Evolutionary conservation across 2,888 invertebrate genomes (phyloP).

Genomic region (Clistopyga incitator): DNA sequence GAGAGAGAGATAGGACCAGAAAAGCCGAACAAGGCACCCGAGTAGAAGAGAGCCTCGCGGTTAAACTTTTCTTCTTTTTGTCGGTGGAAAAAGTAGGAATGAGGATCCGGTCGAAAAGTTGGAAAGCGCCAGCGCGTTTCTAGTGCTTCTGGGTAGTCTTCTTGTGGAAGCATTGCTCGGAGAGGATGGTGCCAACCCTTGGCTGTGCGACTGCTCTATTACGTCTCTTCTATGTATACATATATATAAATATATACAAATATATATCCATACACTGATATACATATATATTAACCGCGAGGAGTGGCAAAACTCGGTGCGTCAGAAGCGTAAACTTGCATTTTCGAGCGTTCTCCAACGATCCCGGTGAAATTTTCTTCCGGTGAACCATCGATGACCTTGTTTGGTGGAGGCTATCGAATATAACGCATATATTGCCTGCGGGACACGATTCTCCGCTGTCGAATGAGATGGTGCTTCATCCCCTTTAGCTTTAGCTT

Average conservation of each 20-base stretch:
- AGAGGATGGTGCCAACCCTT: neutral
- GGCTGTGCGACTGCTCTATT: slow-evolving; percentile 12
- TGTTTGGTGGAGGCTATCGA: slow-evolving; percentile 70
- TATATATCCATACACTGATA: too few species aligned
- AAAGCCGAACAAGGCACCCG: slow-evolving; percentile 39
- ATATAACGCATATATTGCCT: slow-evolving; percentile 47
- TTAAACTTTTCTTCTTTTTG: slow-evolving; percentile 50
- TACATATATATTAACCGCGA: neutral
- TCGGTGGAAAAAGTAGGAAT: slow-evolving; percentile 46
- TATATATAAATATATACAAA: neutral
- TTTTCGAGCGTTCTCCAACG: slow-evolving; percentile 72
- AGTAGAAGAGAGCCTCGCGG: slow-evolving; percentile 38
- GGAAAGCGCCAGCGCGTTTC: slow-evolving; percentile 32
- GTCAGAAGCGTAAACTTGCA: neutral
- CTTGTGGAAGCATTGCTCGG: neutral
- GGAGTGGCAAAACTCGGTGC: neutral
- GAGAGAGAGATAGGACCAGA: neutral
- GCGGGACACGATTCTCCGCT: slow-evolving; percentile 37
- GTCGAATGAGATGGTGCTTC: slow-evolving; percentile 13
- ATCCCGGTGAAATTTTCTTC: slow-evolving; percentile 76
- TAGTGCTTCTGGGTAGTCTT: slow-evolving; percentile 21
- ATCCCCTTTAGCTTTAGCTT: slow-evolving; percentile 15
- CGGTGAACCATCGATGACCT: slow-evolving; percentile 77
- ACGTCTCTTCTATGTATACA: neutral
- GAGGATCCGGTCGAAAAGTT: slow-evolving; percentile 65